These are phyloP conservation scores for Melanerpes formicivorus DNA, from an alignment of 2,113 vertebrate species.

Conservation along the genomic window DNA sequence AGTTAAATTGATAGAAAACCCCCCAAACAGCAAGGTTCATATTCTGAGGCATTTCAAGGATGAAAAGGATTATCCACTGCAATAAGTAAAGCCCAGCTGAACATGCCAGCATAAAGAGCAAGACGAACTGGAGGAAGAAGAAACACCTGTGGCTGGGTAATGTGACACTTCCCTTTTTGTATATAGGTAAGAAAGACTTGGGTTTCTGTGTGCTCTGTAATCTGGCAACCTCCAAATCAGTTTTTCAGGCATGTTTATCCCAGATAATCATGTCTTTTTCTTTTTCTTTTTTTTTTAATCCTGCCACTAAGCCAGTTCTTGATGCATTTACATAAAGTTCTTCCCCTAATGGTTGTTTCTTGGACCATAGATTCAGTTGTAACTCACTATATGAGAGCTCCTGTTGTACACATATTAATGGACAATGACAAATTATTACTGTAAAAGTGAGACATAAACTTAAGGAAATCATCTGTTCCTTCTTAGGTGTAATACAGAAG, in stretches of 20 bases:
- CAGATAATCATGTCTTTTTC: background rate
- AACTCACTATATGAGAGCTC: background rate
- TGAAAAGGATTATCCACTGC: conserved; percentile 1
- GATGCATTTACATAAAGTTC: background rate
- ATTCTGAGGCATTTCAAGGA: background rate
- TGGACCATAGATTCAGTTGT: background rate
- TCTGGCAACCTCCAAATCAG: background rate
- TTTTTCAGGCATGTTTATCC: background rate
- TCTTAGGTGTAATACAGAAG: background rate
- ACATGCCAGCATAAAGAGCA: background rate
- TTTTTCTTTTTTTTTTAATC: background rate
- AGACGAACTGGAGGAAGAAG: background rate
- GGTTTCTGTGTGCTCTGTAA: background rate
- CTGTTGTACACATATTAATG: background rate
- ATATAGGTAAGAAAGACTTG: background rate
- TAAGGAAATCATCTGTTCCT: background rate
- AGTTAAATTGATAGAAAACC: background rate
- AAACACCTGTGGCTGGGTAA: background rate
- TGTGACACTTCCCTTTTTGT: background rate
- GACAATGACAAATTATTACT: background rate
- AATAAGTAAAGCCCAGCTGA: background rate
- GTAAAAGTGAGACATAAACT: background rate
- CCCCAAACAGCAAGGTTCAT: background rate
- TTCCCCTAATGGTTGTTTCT: background rate
- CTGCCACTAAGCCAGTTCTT: background rate